Evolutionary conservation across 2,797 vertebrate species (phyloP).

Genomic region (Taenioides sp.): DNA sequence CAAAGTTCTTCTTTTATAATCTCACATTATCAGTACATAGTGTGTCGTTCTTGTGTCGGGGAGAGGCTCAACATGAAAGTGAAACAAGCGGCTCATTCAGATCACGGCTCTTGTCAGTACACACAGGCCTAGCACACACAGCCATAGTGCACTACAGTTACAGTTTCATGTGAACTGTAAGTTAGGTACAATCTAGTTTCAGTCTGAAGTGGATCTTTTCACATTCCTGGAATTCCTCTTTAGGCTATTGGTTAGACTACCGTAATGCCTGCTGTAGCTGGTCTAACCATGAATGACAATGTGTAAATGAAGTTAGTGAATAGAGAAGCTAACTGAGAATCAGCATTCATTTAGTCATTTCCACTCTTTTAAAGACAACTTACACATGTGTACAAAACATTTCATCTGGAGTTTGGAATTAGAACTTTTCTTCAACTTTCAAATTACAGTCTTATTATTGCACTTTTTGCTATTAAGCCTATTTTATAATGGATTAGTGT

Average conservation of each 20-base stretch:
- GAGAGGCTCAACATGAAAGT: not conserved
- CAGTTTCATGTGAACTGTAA: slow-evolving; percentile 30
- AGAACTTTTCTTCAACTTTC: too few species aligned
- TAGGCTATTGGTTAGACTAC: slow-evolving; percentile 67
- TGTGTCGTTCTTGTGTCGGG: not conserved
- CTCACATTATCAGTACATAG: not conserved
- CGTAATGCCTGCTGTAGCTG: slow-evolving; percentile 61
- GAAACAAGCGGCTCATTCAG: not conserved
- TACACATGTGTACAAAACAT: too few species aligned
- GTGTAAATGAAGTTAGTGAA: not conserved
- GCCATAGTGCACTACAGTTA: not conserved
- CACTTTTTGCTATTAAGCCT: too few species aligned
- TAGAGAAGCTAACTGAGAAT: too few species aligned
- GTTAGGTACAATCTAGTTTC: slow-evolving; percentile 61
- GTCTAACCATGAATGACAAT: not conserved
- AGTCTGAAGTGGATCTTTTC: slow-evolving; percentile 78
- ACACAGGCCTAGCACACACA: not conserved
- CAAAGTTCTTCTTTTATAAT: slow-evolving; percentile 21
- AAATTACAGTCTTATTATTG: too few species aligned
- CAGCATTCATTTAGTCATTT: too few species aligned
- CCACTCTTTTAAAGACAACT: too few species aligned
- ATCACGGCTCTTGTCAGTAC: not conserved
- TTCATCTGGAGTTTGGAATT: too few species aligned
- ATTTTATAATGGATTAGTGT: too few species aligned
- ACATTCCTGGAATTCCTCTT: slow-evolving; percentile 87